Conservation (phyloP, 1,140 invertebrate species). For the Phenacoccus solenopsis region DNA sequence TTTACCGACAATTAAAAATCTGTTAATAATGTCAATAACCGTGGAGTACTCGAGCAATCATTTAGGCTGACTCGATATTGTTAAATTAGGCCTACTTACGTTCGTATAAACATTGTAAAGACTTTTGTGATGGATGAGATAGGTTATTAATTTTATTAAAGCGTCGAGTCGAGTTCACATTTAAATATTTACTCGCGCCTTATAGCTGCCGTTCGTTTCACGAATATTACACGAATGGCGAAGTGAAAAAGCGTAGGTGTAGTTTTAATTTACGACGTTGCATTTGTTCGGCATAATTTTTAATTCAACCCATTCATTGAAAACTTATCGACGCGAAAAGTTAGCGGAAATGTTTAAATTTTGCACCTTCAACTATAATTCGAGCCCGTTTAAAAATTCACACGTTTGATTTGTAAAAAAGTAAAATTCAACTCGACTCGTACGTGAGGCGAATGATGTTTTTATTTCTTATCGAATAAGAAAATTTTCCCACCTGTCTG, state of each 20-base stretch:
- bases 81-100: no score
- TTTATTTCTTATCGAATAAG: not conserved
- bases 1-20: no score
- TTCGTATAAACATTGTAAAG: not conserved
- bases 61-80: no score
- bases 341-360: not conserved
- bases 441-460: not conserved
- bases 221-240: no score
- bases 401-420: not conserved
- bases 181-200: slow-evolving; percentile 4
- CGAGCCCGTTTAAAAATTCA: not conserved
- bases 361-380: not conserved
- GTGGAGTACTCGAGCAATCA: no score
- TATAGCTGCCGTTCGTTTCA: no score
- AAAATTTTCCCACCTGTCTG: not conserved
- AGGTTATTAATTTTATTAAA: not conserved
- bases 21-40: no score
- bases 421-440: not conserved
- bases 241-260: no score
- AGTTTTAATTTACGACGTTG: no score
- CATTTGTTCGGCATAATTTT: no score
- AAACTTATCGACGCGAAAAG: not conserved
- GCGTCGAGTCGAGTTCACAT: not conserved
- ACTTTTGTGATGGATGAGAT: not conserved
- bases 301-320: not conserved